Conservation (phyloP, 2,797 vertebrate genomes). For the Rhynchonycteris naso region DNA sequence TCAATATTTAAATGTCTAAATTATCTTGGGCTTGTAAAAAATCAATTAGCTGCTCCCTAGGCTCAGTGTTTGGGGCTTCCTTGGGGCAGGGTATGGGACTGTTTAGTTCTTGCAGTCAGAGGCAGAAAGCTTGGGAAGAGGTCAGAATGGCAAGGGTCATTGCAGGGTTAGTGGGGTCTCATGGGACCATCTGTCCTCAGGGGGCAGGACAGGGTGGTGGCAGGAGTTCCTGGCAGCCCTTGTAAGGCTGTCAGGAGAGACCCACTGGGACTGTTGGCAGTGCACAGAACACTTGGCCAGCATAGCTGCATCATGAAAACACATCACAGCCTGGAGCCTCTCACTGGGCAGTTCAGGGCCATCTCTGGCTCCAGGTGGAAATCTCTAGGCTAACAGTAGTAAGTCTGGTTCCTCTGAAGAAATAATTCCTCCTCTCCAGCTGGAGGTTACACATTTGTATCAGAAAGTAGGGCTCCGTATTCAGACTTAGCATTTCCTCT, state of each 20-base stretch:
- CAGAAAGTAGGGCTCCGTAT: background rate
- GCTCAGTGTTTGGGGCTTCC: slow-evolving; percentile 54
- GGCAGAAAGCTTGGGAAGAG: slow-evolving; percentile 31
- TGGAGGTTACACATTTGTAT: background rate
- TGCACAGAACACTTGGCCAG: background rate
- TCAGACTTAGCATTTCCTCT: background rate
- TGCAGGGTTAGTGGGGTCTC: slow-evolving; percentile 47
- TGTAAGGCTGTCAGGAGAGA: background rate
- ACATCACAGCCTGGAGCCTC: background rate
- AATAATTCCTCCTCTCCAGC: background rate
- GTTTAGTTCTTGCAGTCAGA: slow-evolving; percentile 76
- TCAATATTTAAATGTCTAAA: slow-evolving; percentile 82
- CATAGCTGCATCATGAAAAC: background rate
- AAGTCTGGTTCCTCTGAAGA: background rate
- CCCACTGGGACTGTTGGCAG: background rate
- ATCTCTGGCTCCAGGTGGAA: background rate
- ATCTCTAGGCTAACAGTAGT: background rate
- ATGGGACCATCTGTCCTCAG: background rate
- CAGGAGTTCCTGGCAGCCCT: background rate
- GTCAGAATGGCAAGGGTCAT: slow-evolving; percentile 52
- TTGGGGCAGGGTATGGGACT: slow-evolving; percentile 43
- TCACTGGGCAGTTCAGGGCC: background rate
- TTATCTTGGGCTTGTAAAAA: slow-evolving; percentile 80
- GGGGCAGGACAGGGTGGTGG: background rate
- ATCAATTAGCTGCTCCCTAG: slow-evolving; percentile 70